Base-by-base conservation (phyloP, 1,140 invertebrate species). In the Trichonephila clavipes region DNA sequence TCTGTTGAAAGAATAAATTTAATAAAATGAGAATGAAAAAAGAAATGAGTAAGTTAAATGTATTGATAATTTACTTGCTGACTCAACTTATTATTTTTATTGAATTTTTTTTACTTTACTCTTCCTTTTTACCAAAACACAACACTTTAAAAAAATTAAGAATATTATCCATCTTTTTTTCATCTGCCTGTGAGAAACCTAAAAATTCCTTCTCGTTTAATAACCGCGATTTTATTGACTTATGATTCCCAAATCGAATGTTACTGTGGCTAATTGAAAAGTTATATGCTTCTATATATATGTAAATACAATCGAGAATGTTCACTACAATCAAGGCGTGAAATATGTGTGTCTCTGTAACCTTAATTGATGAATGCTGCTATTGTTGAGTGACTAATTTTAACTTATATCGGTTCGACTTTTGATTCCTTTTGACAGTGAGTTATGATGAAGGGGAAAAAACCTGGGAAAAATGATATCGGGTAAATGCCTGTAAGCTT, bases 401-500 rank as follows among this genome's bases (percentile, higher is more conserved):
- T 77, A 77, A 77, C 72, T 77, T 28, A 16, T 10, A 7, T 24
- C 4, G 4, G 72, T 24, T 14, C 34, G 34, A 18, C 72, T 64
- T 40, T 77, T 16, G 12, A 40, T 77, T 40, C 34, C 28, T 14
- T 64, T 77, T 77, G 66, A 24, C 14, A 40, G 34, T 77, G 28
- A 77, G 18, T 77, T 77, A 77, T 16, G 72, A 40, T 5, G 16
- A 40, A 40, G 51, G 0, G 10, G 5, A 51, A 51, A 40, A 34
- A 40, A 34, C 72, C 28, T 77, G 72, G 28, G 72, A 40, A 77
- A 77, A 77, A 34, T 77, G 72, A 7, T 77, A 34, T 77, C 34
- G 34, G 34, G 34, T 77, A 77, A 81, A 59, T 88, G 87, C 87
- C 34, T 64, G 34, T 66, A 34, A 64, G 28, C 87, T 88, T 88